phyloP scores from a whole-genome alignment of 2,113 vertebrate genomes.

The Sardina pilchardus region DNA sequence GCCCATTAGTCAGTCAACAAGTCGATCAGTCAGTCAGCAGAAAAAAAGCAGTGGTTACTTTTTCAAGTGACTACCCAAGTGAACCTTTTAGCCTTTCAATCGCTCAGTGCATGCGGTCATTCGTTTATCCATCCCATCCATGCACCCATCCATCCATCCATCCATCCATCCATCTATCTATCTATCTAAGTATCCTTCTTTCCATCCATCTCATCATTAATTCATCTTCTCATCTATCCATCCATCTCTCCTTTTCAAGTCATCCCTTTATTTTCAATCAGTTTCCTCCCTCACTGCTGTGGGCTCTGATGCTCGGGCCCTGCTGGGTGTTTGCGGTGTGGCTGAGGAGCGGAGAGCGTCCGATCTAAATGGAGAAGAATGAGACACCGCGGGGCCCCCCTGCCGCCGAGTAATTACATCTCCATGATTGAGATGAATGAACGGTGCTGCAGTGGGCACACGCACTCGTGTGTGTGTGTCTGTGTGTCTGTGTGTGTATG shows the following conservation, averaged over 20 bases:
- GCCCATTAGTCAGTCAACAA: background rate
- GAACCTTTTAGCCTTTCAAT: background rate
- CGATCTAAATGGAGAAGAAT: conserved; percentile 48
- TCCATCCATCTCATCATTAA: background rate
- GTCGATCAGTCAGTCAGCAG: background rate
- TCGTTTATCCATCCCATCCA: background rate
- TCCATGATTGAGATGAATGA: conserved; percentile 48
- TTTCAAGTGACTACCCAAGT: background rate
- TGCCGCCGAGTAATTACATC: conserved; percentile 39
- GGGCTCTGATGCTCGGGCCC: background rate
- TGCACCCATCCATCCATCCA: background rate
- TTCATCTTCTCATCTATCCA: background rate
- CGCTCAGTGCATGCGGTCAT: background rate
- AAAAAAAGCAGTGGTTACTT: background rate
- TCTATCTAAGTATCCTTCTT: background rate
- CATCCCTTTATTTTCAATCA: background rate
- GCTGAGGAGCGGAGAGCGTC: conserved; percentile 31
- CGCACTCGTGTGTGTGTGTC: background rate
- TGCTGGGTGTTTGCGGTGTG: conserved; percentile 23
- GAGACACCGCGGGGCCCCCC: conserved; percentile 28
- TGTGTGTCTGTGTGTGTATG: background rate
- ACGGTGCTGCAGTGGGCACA: background rate
- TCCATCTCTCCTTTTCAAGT: background rate
- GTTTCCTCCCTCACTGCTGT: background rate
- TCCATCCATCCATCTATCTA: background rate